Conservation (phyloP, 35 echinoderm and acorn worm genomes). For the Eucidaris tribuloides region DNA sequence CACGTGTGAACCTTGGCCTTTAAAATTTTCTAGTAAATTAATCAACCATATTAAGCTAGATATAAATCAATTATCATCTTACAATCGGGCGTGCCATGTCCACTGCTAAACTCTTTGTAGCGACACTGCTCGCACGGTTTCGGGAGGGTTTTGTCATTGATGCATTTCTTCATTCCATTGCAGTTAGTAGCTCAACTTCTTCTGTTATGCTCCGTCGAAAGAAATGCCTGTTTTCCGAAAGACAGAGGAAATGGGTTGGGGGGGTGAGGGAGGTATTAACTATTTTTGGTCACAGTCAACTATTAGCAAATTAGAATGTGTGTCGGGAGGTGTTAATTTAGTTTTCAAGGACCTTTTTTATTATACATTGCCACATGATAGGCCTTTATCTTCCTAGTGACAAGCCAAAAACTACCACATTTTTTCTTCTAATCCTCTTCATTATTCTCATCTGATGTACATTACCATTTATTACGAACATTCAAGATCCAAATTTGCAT, state of each 20-base stretch:
- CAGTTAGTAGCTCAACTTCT: slow-evolving; percentile 77
- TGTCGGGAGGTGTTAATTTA: no score
- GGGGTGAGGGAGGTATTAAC: no score
- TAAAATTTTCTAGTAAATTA: neutral
- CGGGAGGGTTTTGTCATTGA: slow-evolving; percentile 87
- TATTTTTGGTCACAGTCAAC: no score
- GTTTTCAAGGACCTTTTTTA: neutral
- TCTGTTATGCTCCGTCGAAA: slow-evolving; percentile 88
- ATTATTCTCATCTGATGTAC: no score
- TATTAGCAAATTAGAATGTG: no score
- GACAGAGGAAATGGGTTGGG: neutral
- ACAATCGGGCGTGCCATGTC: slow-evolving; percentile 95
- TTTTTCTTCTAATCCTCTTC: no score
- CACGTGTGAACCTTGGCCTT: neutral
- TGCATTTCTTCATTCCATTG: slow-evolving; percentile 95
- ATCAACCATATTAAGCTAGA: neutral
- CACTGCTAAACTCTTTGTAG: slow-evolving; percentile 79
- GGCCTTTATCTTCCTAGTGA: no score
- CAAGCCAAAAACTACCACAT: no score
- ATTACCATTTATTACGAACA: no score
- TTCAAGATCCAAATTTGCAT: no score
- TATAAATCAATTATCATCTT: slow-evolving; percentile 35
- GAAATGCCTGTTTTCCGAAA: slow-evolving; percentile 55
- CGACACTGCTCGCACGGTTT: slow-evolving; percentile 96
- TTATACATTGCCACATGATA: no score